phyloP scores from a whole-genome alignment of 2,113 vertebrate species.

The Phoenicopterus ruber region DNA sequence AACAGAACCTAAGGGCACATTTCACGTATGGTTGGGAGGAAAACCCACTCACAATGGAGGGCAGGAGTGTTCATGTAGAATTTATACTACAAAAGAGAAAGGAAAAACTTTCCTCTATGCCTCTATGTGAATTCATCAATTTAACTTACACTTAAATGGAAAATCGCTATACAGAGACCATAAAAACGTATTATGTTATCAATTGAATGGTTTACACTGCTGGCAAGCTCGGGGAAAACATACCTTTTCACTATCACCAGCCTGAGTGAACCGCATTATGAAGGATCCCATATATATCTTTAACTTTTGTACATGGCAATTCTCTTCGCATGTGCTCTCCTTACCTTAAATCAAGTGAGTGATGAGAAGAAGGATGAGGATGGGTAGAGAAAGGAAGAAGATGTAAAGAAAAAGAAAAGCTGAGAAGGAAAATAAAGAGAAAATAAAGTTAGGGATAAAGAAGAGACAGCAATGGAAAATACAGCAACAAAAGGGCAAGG shows the following conservation, averaged over 20 bases:
- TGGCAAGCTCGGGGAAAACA: slow-evolving; percentile 68
- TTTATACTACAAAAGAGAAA: slow-evolving; percentile 68
- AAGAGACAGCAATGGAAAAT: slow-evolving; percentile 51
- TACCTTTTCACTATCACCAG: slow-evolving; percentile 62
- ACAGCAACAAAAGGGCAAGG: slow-evolving; percentile 55
- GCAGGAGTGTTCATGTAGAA: slow-evolving; percentile 63
- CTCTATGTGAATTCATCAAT: slow-evolving; percentile 73
- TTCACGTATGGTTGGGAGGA: slow-evolving; percentile 46
- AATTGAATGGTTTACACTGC: slow-evolving; percentile 73
- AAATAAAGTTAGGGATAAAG: slow-evolving; percentile 53
- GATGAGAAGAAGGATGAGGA: slow-evolving; percentile 47
- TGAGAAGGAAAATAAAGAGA: slow-evolving; percentile 33
- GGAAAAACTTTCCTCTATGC: slow-evolving; percentile 60
- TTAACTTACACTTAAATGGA: slow-evolving; percentile 75
- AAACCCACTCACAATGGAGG: slow-evolving; percentile 63
- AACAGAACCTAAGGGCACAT: slow-evolving; percentile 63
- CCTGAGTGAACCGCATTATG: slow-evolving; percentile 68
- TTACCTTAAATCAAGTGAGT: slow-evolving; percentile 66
- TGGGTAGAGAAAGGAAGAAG: neutral
- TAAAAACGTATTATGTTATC: slow-evolving; percentile 72
- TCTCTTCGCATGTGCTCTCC: slow-evolving; percentile 52
- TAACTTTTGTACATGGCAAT: slow-evolving; percentile 65
- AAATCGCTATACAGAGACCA: slow-evolving; percentile 75
- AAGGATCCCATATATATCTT: slow-evolving; percentile 69
- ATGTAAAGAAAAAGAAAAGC: slow-evolving; percentile 29